These are phyloP conservation scores for Melangyna quadrimaculata DNA, from an alignment of 2,888 invertebrate genomes.

Conservation along the genomic window DNA sequence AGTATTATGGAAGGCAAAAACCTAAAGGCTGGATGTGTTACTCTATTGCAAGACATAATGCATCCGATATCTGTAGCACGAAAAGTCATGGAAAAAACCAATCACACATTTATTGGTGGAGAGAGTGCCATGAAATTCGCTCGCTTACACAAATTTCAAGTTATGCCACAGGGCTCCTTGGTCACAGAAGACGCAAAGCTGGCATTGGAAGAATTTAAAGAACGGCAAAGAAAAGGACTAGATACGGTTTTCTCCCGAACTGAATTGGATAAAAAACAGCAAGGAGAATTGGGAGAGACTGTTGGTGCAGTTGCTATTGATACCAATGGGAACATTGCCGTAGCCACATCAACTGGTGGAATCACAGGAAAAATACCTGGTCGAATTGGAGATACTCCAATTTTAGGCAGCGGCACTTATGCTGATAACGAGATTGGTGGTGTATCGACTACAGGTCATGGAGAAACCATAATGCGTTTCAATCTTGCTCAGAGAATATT, in stretches of 20 bases:
- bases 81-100: conserved; percentile 88
- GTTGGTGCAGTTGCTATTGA: conserved; percentile 93
- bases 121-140: conserved; percentile 89
- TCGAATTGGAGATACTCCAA: conserved; percentile 89
- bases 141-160: conserved; percentile 83
- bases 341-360: conserved; percentile 93
- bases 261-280: conserved; percentile 82
- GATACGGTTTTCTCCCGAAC: conserved; percentile 83
- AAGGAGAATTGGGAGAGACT: conserved; percentile 86
- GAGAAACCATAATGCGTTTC: conserved; percentile 90
- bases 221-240: conserved; percentile 74
- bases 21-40: conserved; percentile 88
- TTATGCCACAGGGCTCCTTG: conserved; percentile 85
- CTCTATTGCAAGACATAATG: conserved; percentile 87
- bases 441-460: conserved; percentile 92
- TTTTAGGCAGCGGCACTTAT: conserved; percentile 87
- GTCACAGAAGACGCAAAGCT: conserved; percentile 85
- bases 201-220: conserved; percentile 84
- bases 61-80: conserved; percentile 91
- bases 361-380: conserved; percentile 90
- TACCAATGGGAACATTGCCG: conserved; percentile 86
- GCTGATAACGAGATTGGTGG: conserved; percentile 89
- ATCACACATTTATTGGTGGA: conserved; percentile 88
- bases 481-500: conserved; percentile 89
- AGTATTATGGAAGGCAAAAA: conserved; percentile 89